Conservation (phyloP, 2,113 vertebrate species). For the Hymenochirus boettgeri region DNA sequence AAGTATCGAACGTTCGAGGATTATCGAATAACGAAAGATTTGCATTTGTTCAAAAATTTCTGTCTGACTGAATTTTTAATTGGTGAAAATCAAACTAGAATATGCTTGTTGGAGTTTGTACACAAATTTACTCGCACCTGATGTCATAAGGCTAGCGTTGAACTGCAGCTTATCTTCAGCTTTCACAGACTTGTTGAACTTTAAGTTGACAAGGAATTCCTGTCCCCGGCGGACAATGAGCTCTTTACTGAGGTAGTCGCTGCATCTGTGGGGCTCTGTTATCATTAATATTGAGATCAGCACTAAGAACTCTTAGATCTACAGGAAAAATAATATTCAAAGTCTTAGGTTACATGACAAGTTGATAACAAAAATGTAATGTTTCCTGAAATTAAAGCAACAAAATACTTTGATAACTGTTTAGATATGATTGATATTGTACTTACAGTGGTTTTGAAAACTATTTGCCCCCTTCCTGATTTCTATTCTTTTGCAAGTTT, state of each 20-base stretch:
- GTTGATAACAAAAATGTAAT: too few relatives aligned
- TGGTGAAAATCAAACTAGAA: neutral
- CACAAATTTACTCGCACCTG: slow-evolving; percentile 48
- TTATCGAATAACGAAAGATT: neutral
- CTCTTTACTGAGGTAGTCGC: slow-evolving; percentile 50
- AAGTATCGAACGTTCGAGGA: too few relatives aligned
- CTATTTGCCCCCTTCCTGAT: too few relatives aligned
- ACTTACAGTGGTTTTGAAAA: too few relatives aligned
- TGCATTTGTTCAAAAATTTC: neutral
- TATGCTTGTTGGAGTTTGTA: too few relatives aligned
- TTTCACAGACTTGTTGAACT: slow-evolving; percentile 13
- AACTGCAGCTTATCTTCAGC: slow-evolving; percentile 50
- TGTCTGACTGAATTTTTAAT: neutral
- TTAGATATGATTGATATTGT: too few relatives aligned
- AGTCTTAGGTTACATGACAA: too few relatives aligned
- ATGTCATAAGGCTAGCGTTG: slow-evolving; percentile 6
- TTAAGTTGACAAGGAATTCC: slow-evolving; percentile 44
- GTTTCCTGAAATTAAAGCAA: too few relatives aligned
- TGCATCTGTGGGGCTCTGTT: slow-evolving; percentile 71
- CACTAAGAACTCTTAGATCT: slow-evolving; percentile 47
- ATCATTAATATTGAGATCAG: slow-evolving; percentile 51
- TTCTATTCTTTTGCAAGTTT: too few relatives aligned
- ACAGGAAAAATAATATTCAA: slow-evolving; percentile 20
- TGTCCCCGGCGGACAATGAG: slow-evolving; percentile 71
- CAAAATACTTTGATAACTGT: too few relatives aligned